Evolutionary conservation across 2,113 vertebrate genomes (phyloP).

Genomic region (Calonectris borealis): DNA sequence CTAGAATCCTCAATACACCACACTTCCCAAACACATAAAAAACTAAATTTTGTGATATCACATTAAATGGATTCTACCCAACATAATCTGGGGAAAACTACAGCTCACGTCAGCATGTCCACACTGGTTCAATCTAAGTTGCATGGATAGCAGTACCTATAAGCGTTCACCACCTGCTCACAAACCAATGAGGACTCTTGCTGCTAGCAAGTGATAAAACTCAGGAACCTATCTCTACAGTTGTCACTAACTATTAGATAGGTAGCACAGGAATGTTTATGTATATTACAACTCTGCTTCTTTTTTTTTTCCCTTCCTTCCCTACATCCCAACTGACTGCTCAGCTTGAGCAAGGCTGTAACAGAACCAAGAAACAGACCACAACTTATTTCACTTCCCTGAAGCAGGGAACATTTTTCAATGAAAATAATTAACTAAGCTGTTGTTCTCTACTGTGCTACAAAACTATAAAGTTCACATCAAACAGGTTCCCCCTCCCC

Average conservation of each 20-base stretch:
- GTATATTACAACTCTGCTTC: not conserved
- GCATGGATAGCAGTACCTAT: not conserved
- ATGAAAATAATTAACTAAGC: not conserved
- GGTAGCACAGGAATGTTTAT: not conserved
- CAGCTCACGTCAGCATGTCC: not conserved
- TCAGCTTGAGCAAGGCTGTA: not conserved
- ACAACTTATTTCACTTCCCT: not conserved
- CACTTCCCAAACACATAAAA: not conserved
- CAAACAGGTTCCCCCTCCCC: not conserved
- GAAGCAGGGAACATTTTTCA: not conserved
- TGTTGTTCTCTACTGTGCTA: not conserved
- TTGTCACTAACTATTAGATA: not conserved
- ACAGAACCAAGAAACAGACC: not conserved
- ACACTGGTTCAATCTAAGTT: accelerated
- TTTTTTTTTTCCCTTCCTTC: not conserved
- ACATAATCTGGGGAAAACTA: not conserved
- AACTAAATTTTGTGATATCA: not conserved
- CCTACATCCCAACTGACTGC: not conserved
- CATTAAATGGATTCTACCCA: not conserved
- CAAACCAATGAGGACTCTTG: not conserved
- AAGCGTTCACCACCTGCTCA: not conserved
- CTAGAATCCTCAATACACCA: not conserved
- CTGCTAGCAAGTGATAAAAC: not conserved
- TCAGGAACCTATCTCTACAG: not conserved
- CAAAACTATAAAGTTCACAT: not conserved